Evolutionary conservation across 1,140 invertebrate species (phyloP).

Genomic region (Drosophila cardini): DNA sequence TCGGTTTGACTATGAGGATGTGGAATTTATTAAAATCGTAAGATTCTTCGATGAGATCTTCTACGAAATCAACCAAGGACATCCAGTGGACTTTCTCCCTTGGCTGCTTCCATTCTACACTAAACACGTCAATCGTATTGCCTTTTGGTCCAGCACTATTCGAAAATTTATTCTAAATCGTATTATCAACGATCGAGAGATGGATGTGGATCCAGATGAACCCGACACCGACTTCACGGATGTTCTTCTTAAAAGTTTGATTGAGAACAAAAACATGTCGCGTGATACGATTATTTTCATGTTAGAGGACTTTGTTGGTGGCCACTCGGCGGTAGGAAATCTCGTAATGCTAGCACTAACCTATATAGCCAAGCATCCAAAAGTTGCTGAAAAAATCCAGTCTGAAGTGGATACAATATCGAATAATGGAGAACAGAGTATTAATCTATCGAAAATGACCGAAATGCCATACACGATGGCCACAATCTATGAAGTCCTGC

Average conservation of each 20-base stretch:
- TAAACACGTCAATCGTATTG: conserved; percentile 89
- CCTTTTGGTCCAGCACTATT: conserved; percentile 89
- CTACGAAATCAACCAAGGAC: conserved; percentile 95
- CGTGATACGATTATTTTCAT: conserved; percentile 90
- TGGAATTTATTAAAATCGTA: conserved; percentile 88
- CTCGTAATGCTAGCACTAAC: conserved; percentile 91
- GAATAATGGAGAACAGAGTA: conserved; percentile 85
- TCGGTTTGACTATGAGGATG: conserved; percentile 89
- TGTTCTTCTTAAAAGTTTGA: conserved; percentile 88
- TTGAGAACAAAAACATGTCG: conserved; percentile 87
- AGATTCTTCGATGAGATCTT: conserved; percentile 93
- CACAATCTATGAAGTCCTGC: conserved; percentile 91
- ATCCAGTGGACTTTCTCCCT: conserved; percentile 94
- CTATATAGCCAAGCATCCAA: conserved; percentile 88
- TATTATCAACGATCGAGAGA: conserved; percentile 88
- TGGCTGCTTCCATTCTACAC: conserved; percentile 91
- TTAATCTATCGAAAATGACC: conserved; percentile 88
- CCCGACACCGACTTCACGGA: conserved; percentile 90
- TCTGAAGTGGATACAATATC: conserved; percentile 89
- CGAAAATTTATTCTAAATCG: conserved; percentile 90
- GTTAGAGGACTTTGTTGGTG: conserved; percentile 94
- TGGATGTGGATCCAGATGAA: conserved; percentile 86
- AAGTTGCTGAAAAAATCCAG: conserved; percentile 88
- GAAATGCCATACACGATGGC: conserved; percentile 93
- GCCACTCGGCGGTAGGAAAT: conserved; percentile 94